Percentiles rank a stretch among this genome's conserved stretches.
Evolutionary conservation across 2,888 invertebrate genomes (phyloP).

Genomic region (Ectemnius lituratus): DNA sequence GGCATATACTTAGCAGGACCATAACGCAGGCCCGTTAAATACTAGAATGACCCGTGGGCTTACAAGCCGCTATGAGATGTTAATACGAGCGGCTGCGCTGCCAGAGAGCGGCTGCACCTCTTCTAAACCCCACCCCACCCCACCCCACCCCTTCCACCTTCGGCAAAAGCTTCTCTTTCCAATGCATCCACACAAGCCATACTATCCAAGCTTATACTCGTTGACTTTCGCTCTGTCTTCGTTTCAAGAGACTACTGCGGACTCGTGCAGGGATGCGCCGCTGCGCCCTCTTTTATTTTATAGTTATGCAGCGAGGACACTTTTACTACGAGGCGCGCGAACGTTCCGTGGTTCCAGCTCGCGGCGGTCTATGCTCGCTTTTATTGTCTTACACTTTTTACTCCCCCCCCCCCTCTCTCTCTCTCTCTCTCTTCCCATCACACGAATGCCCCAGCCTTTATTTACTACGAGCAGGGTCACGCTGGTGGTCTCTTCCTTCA

Average conservation of each 20-base stretch:
- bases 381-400: conserved; percentile 67
- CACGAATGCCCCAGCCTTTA: neutral
- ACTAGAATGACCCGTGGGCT: conserved; percentile 69
- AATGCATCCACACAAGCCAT: neutral
- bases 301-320: conserved; percentile 73
- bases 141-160: conserved; percentile 13
- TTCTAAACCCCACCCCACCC: conserved; percentile 17
- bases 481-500: conserved; percentile 7
- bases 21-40: conserved; percentile 71
- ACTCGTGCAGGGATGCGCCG: conserved; percentile 16
- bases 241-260: neutral
- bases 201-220: neutral
- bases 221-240: neutral
- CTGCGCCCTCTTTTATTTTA: conserved; percentile 70
- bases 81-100: conserved; percentile 62
- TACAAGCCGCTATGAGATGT: conserved; percentile 69
- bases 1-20: conserved; percentile 52
- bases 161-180: neutral
- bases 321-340: conserved; percentile 66
- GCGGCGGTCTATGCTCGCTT: conserved; percentile 54
- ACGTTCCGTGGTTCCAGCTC: conserved; percentile 63
- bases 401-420: conserved; percentile 14
- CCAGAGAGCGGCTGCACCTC: conserved; percentile 45
- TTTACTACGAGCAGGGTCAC: too few species aligned
- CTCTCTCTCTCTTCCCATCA: neutral